Evolutionary conservation across 1,140 invertebrate species (phyloP), one percentile per base, ranked within the genome.

Genomic region (Oryctes rhinoceros): DNA sequence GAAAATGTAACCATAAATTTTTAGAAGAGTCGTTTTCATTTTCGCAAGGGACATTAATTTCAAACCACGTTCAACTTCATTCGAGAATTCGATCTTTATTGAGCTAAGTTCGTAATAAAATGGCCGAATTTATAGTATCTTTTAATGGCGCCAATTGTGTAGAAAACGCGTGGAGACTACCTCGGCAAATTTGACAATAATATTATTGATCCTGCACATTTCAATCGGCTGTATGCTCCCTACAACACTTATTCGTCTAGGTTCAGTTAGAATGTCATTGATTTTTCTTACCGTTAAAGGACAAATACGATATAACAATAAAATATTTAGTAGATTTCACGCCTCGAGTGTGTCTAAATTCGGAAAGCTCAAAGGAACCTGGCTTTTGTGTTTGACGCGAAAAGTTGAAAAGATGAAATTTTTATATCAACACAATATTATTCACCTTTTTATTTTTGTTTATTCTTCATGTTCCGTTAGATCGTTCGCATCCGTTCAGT

Each of bases 11-110:
- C 44, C 7, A 76, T 76, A 76, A 76, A 76, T 76, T 76, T 20
- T 13, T 6, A 30, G 30, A 67, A 18, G 30, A 67, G 18, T 24
- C 65, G 44, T 37, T 76, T 47, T 76, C 74, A 76, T 76, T 76
- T 76, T 35, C 74, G 44, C 74, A 44, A 76, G 74, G 74, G 74
- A 76, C 74, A 76, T 76, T 76, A 76, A 76, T 76, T 76, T 76
- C 74, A 76, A 76, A 76, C 74, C 74, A 76, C 74, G 74, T 76
- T 76, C 74, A 76, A 76, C 11, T 76, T 76, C 74, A 76, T 76
- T 47, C 74, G 35, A 48, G 74, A 76, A 76, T 76, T 76, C 44
- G 30, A 48, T 76, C 74, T 76, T 76, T 76, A 76, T 76, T 76
- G 74, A 47, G 44, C 37, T 47, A 47, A 76, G 74, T 76, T 76